phyloP scores from a whole-genome alignment of 2,888 invertebrate species.

The Netelia inedita region DNA sequence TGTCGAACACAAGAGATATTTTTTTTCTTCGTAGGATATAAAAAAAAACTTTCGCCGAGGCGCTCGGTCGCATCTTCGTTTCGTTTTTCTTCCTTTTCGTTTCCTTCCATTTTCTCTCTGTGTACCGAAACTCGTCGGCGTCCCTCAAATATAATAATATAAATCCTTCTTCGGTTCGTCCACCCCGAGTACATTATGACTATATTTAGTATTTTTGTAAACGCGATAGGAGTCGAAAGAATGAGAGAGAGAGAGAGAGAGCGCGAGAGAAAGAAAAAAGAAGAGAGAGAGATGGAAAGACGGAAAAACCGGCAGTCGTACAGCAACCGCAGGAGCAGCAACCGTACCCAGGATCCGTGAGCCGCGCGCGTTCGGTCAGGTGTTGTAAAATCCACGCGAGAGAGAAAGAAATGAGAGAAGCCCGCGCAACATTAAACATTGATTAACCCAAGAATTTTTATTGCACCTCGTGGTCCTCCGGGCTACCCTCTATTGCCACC shows the following conservation, averaged over 20 bases:
- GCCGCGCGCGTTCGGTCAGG: slow-evolving; percentile 61
- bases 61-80: slow-evolving; percentile 21
- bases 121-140: slow-evolving; percentile 66
- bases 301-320: slow-evolving; percentile 75
- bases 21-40: slow-evolving; percentile 8
- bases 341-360: slow-evolving; percentile 26
- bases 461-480: slow-evolving; percentile 66
- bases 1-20: slow-evolving; percentile 27
- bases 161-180: slow-evolving; percentile 68
- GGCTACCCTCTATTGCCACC: slow-evolving; percentile 51
- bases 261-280: slow-evolving; percentile 50
- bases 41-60: not conserved
- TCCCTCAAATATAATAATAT: slow-evolving; percentile 74
- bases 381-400: slow-evolving; percentile 75
- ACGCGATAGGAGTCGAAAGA: slow-evolving; percentile 41
- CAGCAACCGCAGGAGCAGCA: slow-evolving; percentile 67
- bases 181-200: slow-evolving; percentile 51
- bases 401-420: slow-evolving; percentile 51
- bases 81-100: slow-evolving; percentile 21
- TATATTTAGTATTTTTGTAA: slow-evolving; percentile 43
- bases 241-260: slow-evolving; percentile 30
- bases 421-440: slow-evolving; percentile 77
- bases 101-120: slow-evolving; percentile 26
- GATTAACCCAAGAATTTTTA: slow-evolving; percentile 81
- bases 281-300: slow-evolving; percentile 49